phyloP scores from a whole-genome alignment of 2,797 vertebrate species.

The Helarctos malayanus region DNA sequence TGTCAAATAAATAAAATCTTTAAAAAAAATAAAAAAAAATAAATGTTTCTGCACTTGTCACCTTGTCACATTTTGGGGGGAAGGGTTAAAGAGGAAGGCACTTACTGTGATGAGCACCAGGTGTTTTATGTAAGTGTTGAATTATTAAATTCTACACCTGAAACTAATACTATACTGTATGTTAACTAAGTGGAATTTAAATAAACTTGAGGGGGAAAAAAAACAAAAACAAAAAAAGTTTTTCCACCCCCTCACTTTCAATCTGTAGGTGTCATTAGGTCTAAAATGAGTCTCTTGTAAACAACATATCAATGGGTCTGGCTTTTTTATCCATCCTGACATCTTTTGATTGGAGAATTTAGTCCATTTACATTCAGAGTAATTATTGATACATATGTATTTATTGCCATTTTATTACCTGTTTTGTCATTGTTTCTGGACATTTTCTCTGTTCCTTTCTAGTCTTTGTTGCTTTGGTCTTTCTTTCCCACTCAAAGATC shows the following conservation, averaged over 20 bases:
- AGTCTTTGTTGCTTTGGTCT: background rate
- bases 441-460: background rate
- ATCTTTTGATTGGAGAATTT: background rate
- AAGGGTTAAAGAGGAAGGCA: background rate
- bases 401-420: background rate
- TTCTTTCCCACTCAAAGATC: background rate
- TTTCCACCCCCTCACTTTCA: background rate
- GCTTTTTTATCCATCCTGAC: background rate
- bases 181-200: background rate
- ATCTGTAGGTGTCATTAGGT: background rate
- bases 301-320: background rate
- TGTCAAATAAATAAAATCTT: too few species aligned
- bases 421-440: background rate
- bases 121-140: background rate
- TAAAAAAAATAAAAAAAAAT: too few species aligned
- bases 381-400: background rate
- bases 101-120: background rate
- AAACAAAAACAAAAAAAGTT: too few species aligned
- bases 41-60: background rate
- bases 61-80: background rate
- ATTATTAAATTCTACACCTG: background rate
- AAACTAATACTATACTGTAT: background rate
- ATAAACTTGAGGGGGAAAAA: background rate
- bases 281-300: background rate
- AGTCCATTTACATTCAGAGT: background rate